phyloP scores from a whole-genome alignment of 2,797 vertebrate genomes.

The Okamejei kenojei region DNA sequence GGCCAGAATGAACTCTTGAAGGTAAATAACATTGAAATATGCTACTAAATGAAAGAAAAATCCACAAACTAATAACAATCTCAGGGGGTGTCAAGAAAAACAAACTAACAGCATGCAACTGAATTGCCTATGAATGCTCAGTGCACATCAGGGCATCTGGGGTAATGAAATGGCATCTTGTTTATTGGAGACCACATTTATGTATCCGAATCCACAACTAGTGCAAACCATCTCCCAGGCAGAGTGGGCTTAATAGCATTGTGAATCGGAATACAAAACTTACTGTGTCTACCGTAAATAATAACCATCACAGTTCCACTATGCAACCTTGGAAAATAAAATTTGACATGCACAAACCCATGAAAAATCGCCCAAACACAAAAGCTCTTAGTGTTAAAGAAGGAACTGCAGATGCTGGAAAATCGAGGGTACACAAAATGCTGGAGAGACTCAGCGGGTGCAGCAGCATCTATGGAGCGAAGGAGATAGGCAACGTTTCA shows the following conservation, averaged over 20 bases:
- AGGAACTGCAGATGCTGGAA: too few relatives aligned
- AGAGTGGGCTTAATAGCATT: neutral
- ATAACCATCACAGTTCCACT: neutral
- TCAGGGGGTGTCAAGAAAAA: neutral
- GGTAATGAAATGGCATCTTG: slow-evolving; percentile 18
- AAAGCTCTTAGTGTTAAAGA: too few relatives aligned
- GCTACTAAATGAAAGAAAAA: neutral
- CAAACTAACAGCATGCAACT: neutral
- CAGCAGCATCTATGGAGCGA: too few relatives aligned
- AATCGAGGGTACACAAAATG: too few relatives aligned
- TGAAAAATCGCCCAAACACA: neutral
- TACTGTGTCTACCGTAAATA: neutral
- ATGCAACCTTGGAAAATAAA: neutral
- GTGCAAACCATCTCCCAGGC: neutral
- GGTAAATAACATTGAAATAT: neutral
- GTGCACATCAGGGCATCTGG: neutral
- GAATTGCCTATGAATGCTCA: neutral
- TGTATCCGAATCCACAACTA: neutral
- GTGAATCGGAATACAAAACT: neutral
- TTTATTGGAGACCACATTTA: neutral
- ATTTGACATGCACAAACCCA: neutral
- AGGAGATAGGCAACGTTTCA: too few relatives aligned
- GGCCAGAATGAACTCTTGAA: neutral
- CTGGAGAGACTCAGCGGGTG: too few relatives aligned
- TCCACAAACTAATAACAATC: neutral